Percentiles rank a stretch among this genome's conserved stretches.
These are phyloP conservation scores for Mola mola DNA, from an alignment of 2,113 vertebrate species.

Conservation along the genomic window DNA sequence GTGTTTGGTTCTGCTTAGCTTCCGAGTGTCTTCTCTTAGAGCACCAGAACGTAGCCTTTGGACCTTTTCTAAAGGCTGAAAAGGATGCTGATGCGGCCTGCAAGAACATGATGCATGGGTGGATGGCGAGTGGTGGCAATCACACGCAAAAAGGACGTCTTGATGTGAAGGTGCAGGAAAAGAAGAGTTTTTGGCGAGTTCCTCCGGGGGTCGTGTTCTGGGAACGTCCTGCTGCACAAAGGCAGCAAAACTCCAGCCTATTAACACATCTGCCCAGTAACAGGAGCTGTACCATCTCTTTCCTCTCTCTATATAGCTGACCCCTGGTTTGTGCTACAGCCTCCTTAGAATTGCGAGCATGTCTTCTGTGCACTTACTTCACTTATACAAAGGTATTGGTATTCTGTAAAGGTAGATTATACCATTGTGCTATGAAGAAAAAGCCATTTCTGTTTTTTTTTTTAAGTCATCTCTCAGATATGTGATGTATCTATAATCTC, in stretches of 20 bases:
- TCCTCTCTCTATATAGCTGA: conserved; percentile 1
- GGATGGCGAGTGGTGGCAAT: no score
- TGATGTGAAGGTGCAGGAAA: conserved; percentile 10
- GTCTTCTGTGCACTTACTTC: conserved; percentile 44
- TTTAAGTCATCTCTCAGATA: conserved; percentile 57
- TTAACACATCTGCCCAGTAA: no score
- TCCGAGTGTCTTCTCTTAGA: no score
- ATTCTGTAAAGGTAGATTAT: conserved; percentile 62
- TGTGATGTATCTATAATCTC: conserved; percentile 53
- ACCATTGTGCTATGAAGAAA: conserved; percentile 75
- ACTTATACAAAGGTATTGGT: conserved; percentile 53
- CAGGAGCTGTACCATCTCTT: no score
- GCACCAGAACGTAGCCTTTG: not conserved
- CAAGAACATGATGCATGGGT: not conserved
- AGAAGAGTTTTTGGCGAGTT: conserved; percentile 40
- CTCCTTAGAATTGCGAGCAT: conserved; percentile 64
- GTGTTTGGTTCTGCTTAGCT: no score
- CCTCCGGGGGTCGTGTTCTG: conserved; percentile 30
- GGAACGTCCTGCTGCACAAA: conserved; percentile 9
- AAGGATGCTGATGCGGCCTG: not conserved
- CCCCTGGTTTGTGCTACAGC: conserved; percentile 73
- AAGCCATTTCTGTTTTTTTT: conserved; percentile 60
- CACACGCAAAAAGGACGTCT: no score
- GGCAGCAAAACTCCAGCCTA: conserved; percentile 40
- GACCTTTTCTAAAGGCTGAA: not conserved